These are phyloP conservation scores for Clarias macrocephalus DNA, from an alignment of 2,113 vertebrate genomes.

Conservation along the genomic window DNA sequence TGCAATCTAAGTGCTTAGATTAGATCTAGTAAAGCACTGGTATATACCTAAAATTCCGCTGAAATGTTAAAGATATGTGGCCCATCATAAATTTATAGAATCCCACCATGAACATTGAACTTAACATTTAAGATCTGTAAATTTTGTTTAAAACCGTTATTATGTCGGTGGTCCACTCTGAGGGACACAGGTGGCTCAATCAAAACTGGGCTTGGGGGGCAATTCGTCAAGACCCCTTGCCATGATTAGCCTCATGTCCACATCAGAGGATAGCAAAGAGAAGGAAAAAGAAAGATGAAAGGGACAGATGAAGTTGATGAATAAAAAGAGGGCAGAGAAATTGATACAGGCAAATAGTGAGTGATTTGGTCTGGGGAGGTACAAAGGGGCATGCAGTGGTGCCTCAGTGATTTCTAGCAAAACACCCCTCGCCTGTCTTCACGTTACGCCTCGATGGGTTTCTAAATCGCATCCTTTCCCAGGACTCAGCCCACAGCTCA, in stretches of 20 bases:
- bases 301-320: conserved; percentile 42
- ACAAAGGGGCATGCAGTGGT: conserved; percentile 29
- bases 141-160: conserved; percentile 20
- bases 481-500: conserved; percentile 54
- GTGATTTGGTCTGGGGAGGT: conserved; percentile 10
- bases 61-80: background rate
- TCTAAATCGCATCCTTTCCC: conserved; percentile 56
- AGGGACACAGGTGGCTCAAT: conserved; percentile 59
- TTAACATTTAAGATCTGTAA: background rate
- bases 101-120: background rate
- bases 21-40: background rate
- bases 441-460: conserved; percentile 39
- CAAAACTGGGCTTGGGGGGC: conserved; percentile 47
- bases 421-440: conserved; percentile 38
- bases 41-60: background rate
- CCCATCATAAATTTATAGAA: too few species aligned
- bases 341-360: conserved; percentile 32
- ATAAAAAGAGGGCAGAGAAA: conserved; percentile 37
- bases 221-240: conserved; percentile 55
- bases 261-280: conserved; percentile 39
- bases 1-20: conserved; percentile 21
- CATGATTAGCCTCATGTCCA: conserved; percentile 52
- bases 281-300: conserved; percentile 38
- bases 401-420: conserved; percentile 42
- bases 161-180: conserved; percentile 41